These are phyloP conservation scores for Istiophorus platypterus DNA, from an alignment of 2,113 vertebrate species.

Conservation along the genomic window DNA sequence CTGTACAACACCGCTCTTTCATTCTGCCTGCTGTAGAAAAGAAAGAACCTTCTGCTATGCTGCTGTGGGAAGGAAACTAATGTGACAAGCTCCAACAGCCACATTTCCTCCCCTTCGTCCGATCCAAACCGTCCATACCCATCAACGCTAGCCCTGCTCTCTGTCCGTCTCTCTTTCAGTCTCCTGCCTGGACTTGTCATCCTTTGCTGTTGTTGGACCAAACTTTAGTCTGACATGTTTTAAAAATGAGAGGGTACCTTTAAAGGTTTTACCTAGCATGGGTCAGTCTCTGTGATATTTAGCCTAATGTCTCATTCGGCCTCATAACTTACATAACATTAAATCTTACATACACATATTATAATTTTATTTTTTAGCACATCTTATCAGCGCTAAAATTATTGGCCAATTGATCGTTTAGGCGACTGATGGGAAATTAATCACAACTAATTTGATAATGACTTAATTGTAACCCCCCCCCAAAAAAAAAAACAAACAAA, in stretches of 20 bases:
- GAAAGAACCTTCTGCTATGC: constrained; percentile 36
- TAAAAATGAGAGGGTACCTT: neutral
- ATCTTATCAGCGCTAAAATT: neutral
- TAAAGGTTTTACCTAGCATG: neutral
- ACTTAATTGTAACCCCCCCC: neutral
- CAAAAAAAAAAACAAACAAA: no score
- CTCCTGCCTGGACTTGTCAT: constrained; percentile 47
- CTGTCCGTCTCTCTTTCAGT: neutral
- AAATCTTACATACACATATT: no score
- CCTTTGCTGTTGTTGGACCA: neutral
- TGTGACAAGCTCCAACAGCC: constrained; percentile 69
- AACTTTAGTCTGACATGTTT: constrained; percentile 10
- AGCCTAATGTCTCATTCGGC: no score
- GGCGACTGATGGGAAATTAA: neutral
- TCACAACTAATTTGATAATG: neutral
- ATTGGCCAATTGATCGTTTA: neutral
- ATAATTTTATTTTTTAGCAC: neutral
- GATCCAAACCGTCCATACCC: constrained; percentile 41
- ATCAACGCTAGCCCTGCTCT: constrained; percentile 20
- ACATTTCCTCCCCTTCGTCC: constrained; percentile 39
- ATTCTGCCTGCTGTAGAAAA: constrained; percentile 40
- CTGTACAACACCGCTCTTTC: constrained; percentile 66
- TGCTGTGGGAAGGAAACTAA: constrained; percentile 55
- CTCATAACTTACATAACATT: no score
- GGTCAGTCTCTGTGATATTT: neutral